These are phyloP conservation scores for Agrotis ipsilon DNA, from an alignment of 2,888 invertebrate genomes.

Conservation along the genomic window DNA sequence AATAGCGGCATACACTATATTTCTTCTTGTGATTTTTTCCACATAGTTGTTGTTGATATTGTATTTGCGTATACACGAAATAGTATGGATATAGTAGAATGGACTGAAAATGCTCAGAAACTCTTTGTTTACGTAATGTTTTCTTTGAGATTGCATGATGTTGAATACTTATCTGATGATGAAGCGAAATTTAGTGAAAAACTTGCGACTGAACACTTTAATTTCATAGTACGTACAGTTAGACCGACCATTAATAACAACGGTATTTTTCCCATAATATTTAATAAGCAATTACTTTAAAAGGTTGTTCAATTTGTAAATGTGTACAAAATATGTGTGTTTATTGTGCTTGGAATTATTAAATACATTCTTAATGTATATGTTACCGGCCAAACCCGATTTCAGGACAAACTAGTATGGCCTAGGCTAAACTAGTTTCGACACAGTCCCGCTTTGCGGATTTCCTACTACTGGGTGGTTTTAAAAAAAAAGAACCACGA, in stretches of 20 bases:
- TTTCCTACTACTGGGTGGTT: no score
- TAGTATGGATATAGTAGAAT: conserved; percentile 34
- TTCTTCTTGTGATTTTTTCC: conserved; percentile 31
- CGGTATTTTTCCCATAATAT: conserved; percentile 8
- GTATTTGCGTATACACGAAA: conserved; percentile 39
- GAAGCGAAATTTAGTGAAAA: background rate
- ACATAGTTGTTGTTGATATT: conserved; percentile 31
- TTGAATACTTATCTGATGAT: background rate
- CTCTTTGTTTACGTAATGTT: conserved; percentile 2
- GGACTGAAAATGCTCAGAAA: conserved; percentile 45
- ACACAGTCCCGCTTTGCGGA: no score
- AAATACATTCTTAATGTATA: conserved; percentile 22
- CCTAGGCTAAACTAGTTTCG: no score
- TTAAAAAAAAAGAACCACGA: no score
- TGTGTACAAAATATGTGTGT: background rate
- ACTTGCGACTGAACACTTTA: background rate
- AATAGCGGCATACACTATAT: conserved; percentile 17
- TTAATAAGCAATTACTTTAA: conserved; percentile 29
- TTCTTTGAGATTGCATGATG: conserved; percentile 1
- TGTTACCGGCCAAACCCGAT: no score
- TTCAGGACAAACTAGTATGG: no score
- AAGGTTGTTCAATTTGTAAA: conserved; percentile 15
- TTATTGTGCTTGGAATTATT: background rate
- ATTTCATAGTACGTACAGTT: background rate
- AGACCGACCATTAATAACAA: background rate